phyloP scores from a whole-genome alignment of 2,797 vertebrate genomes.

The Poecilia wingei region DNA sequence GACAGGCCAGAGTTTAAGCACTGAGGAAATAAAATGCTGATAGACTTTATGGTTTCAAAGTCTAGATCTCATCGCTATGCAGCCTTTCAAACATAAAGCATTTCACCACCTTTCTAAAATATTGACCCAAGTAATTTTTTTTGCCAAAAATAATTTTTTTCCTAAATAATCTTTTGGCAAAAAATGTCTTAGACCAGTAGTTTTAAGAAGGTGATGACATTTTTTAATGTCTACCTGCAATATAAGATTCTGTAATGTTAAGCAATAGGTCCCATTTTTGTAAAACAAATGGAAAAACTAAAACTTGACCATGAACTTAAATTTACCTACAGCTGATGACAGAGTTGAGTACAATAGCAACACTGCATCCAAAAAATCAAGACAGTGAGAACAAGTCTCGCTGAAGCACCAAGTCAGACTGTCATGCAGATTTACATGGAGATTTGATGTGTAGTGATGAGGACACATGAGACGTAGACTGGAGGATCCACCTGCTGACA shows the following conservation, averaged over 20 bases:
- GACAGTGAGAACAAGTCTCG: neutral
- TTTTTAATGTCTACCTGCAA: neutral
- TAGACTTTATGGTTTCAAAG: neutral
- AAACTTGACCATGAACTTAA: neutral
- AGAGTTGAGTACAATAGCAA: neutral
- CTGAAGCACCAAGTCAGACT: neutral
- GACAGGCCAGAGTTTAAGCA: neutral
- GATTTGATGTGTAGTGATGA: neutral
- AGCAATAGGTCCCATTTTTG: neutral
- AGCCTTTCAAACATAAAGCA: neutral
- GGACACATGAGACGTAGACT: neutral
- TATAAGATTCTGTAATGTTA: neutral
- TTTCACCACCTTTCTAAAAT: no score
- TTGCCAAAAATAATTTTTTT: no score
- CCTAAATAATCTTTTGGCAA: no score
- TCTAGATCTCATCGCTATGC: neutral
- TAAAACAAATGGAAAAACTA: neutral
- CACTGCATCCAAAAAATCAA: neutral
- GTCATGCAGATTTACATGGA: no score
- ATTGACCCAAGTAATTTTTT: no score
- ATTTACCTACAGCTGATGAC: neutral
- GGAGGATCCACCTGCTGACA: neutral
- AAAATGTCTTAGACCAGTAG: no score
- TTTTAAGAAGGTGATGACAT: neutral
- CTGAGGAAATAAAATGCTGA: neutral